A percentile compares a stretch with the other conserved stretches of the same genome.
Conservation (phyloP, 2,797 vertebrate genomes). For the Apodemus agrarius region DNA sequence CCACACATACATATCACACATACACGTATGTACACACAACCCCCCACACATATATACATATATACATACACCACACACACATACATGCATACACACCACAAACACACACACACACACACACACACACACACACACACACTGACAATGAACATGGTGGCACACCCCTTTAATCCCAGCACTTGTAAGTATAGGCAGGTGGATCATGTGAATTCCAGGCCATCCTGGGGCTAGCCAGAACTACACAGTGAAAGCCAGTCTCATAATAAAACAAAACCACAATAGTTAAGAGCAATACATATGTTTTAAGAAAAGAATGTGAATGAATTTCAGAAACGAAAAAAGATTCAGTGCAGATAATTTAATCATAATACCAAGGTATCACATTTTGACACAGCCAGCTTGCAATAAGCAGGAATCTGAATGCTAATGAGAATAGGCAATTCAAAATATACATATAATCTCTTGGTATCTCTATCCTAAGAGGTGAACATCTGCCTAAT, state of each 20-base stretch:
- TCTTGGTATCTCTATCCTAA: background rate
- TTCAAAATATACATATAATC: background rate
- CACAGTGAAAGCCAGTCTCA: background rate
- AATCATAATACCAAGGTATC: background rate
- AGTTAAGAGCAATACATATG: background rate
- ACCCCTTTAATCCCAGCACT: background rate
- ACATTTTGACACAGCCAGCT: constrained; percentile 15
- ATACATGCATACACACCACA: background rate
- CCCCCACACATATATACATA: background rate
- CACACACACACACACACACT: background rate
- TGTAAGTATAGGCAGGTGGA: background rate
- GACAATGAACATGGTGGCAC: background rate
- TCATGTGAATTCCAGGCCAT: background rate
- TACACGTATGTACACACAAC: background rate
- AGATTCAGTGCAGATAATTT: constrained; percentile 6
- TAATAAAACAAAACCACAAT: background rate
- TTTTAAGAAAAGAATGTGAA: background rate
- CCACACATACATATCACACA: background rate
- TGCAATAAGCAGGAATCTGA: background rate
- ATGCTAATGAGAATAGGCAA: background rate
- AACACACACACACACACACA: background rate
- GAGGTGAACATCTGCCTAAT: background rate
- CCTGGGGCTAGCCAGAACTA: background rate
- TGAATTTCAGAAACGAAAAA: constrained; percentile 45
- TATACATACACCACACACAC: background rate